Evolutionary conservation across 2,888 invertebrate species (phyloP).

Genomic region (Ceraclea dissimilis): DNA sequence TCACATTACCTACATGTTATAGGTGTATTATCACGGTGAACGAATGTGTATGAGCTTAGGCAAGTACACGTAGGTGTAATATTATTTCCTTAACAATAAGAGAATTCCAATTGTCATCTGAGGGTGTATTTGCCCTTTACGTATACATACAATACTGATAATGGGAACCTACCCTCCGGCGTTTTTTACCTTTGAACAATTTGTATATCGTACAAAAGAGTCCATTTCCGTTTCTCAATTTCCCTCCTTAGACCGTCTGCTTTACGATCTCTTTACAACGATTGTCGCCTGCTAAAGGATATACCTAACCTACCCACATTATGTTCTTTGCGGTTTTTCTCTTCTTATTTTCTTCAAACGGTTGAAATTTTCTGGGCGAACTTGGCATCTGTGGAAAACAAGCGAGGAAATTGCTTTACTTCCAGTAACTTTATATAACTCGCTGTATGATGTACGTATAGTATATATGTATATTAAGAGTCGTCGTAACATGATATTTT

Average conservation of each 20-base stretch:
- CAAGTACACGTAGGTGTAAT: too few species aligned
- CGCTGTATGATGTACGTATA: too few species aligned
- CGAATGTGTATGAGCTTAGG: too few species aligned
- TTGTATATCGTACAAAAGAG: conserved; percentile 23
- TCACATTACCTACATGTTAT: too few species aligned
- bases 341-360: conserved; percentile 14
- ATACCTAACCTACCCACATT: conserved; percentile 21
- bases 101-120: neutral
- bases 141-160: neutral
- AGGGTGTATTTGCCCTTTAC: neutral
- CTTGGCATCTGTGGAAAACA: conserved; percentile 11
- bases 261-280: conserved; percentile 10
- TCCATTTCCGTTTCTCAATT: conserved; percentile 25
- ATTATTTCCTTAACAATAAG: neutral
- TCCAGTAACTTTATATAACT: conserved; percentile 8
- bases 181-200: conserved; percentile 24
- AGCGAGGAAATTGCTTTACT: conserved; percentile 22
- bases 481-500: too few species aligned
- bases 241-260: conserved; percentile 19
- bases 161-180: conserved; percentile 9
- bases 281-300: conserved; percentile 22
- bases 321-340: conserved; percentile 16
- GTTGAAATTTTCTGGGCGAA: conserved; percentile 8
- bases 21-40: too few species aligned
- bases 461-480: too few species aligned